These are phyloP conservation scores for Alsophila aescularia DNA, from an alignment of 2,888 invertebrate species.

Conservation along the genomic window DNA sequence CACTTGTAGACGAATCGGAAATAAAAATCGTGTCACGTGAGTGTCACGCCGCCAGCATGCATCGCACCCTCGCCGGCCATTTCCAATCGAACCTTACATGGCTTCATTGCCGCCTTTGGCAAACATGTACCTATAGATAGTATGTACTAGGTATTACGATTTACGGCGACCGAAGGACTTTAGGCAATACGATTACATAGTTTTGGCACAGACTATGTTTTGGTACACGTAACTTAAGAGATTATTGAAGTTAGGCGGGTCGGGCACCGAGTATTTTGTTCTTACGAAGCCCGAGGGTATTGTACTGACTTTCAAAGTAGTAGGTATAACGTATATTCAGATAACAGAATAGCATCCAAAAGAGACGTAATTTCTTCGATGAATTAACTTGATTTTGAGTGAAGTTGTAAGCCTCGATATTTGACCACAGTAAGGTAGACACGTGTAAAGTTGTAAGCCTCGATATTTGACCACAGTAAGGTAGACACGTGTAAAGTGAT, in stretches of 20 bases:
- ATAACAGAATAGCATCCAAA: neutral
- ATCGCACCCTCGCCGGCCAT: conserved; percentile 33
- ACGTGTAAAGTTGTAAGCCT: neutral
- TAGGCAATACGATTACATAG: neutral
- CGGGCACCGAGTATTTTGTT: conserved; percentile 9
- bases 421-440: neutral
- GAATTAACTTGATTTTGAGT: neutral
- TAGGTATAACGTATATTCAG: neutral
- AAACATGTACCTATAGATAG: conserved; percentile 14
- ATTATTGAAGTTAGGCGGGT: conserved; percentile 22
- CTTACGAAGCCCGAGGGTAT: conserved; percentile 11
- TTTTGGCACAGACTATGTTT: neutral
- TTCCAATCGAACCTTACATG: conserved; percentile 46
- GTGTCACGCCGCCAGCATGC: conserved; percentile 36
- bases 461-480: neutral
- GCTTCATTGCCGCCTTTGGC: conserved; percentile 38
- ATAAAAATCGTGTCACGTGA: conserved; percentile 29
- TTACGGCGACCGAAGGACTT: conserved; percentile 1
- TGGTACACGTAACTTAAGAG: neutral
- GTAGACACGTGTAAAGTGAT: neutral
- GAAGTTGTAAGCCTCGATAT: neutral
- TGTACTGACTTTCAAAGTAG: neutral
- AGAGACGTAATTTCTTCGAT: neutral
- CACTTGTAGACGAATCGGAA: neutral
- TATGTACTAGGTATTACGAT: conserved; percentile 7